Base-by-base conservation (phyloP, 92 coral and sea anemone species). In the Actinostola sp. region DNA sequence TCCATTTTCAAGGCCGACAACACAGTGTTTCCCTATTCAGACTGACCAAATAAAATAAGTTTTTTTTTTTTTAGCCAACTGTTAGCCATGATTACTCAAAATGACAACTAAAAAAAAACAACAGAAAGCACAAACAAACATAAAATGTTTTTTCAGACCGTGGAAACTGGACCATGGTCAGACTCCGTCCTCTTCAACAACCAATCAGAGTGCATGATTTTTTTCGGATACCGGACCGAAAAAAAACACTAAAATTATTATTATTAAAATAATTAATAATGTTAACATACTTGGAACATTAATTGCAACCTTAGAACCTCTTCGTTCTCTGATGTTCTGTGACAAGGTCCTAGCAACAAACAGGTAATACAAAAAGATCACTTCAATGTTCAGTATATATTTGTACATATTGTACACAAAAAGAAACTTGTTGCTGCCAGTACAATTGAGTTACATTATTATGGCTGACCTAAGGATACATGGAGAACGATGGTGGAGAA, bases 301-400 rank as follows among this genome's bases (percentile, higher is more conserved):
- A 19, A 93, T 84, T 30, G 97, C 97, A 61, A 93, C 98, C 64
- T 93, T 90, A 9, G 89, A 74, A n/a, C 97, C 97, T 71, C 97
- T 72, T 70, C 98, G 69, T 31, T 93, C 97, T 30, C 94, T 84
- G 61, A 93, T 93, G 56, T 93, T 93, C 34, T 81, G 79, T 69
- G 98, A 87, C 12, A 93, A 71, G 19, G 98, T 94, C 59, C 98
- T 94, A 25, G 10, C 54, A 57, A 51, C n/a, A 79, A 46, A 61
- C 25, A 4, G 36, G 8, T 13, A 71, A 2, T 1, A 23, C 7
- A 41, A 54, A 12, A n/a, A 42, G 13, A 19, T 16, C 24, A 3
- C 25, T 48, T 13, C 54, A 48, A 41, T 34, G 33, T 5, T n/a
- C 57, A 44, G 32, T 66, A 39, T 39, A 66, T 53, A 49, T 30